phyloP scores from a whole-genome alignment of 2,797 vertebrate species.

The Oreochromis mossambicus region DNA sequence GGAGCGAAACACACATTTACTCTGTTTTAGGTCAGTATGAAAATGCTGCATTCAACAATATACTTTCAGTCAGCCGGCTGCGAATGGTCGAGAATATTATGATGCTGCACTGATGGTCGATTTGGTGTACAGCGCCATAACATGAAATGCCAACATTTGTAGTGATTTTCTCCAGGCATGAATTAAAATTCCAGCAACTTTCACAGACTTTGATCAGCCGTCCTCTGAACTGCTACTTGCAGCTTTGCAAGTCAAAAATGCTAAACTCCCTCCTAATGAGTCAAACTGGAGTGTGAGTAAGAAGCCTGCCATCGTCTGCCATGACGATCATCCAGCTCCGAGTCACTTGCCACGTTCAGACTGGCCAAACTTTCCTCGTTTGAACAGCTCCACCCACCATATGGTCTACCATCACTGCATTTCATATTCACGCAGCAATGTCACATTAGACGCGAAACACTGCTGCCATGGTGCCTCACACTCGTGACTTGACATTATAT shows the following conservation, averaged over 20 bases:
- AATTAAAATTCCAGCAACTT: background rate
- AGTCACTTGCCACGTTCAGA: constrained; percentile 11
- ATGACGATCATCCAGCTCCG: constrained; percentile 20
- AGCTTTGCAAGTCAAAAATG: background rate
- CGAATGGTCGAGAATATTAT: background rate
- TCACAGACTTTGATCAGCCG: background rate
- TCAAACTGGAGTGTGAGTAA: background rate
- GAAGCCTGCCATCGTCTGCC: background rate
- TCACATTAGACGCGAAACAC: constrained; percentile 19
- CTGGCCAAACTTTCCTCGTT: constrained; percentile 25
- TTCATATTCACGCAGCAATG: constrained; percentile 11
- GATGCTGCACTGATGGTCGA: background rate
- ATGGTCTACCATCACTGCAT: constrained; percentile 11
- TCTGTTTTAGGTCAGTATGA: background rate
- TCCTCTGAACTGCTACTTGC: background rate
- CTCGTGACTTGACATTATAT: background rate
- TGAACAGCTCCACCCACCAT: constrained; percentile 38
- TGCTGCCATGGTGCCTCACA: background rate
- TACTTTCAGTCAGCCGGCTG: background rate
- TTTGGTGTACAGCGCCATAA: background rate
- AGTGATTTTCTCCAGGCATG: background rate
- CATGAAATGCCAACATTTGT: background rate
- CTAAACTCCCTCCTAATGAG: background rate
- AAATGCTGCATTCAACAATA: background rate
- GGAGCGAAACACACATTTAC: background rate